Conservation (phyloP, 2,888 invertebrate genomes). For the Morpho helenor region DNA sequence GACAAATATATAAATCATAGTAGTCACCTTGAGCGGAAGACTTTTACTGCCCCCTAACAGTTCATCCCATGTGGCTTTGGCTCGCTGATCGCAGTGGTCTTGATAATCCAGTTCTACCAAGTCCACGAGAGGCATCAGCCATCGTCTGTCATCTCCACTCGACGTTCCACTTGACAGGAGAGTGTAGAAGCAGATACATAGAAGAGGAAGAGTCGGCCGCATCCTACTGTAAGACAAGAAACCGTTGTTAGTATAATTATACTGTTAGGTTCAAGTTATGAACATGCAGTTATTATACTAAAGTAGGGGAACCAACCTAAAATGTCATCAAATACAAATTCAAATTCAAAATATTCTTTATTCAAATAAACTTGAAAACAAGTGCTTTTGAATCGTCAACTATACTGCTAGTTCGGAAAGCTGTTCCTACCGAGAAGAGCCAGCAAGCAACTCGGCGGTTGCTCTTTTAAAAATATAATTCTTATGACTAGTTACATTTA, state of each 20-base stretch:
- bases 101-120: constrained; percentile 70
- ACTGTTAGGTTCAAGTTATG: too few relatives aligned
- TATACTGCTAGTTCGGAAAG: too few relatives aligned
- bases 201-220: constrained; percentile 47
- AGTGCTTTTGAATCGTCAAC: too few relatives aligned
- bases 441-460: too few relatives aligned
- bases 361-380: too few relatives aligned
- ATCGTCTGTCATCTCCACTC: constrained; percentile 55
- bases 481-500: too few relatives aligned
- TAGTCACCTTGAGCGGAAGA: constrained; percentile 48
- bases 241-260: neutral
- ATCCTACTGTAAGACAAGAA: constrained; percentile 47
- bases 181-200: constrained; percentile 49
- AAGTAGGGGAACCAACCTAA: too few relatives aligned
- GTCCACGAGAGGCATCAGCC: constrained; percentile 60
- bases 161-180: constrained; percentile 58
- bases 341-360: too few relatives aligned
- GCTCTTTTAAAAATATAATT: too few relatives aligned
- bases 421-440: too few relatives aligned
- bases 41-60: constrained; percentile 54
- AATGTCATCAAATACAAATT: too few relatives aligned
- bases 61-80: constrained; percentile 62
- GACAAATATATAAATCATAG: neutral
- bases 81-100: constrained; percentile 63
- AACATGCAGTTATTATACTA: too few relatives aligned